Evolutionary conservation across 2,888 invertebrate genomes (phyloP).

Genomic region (Tricholauxania praeusta): DNA sequence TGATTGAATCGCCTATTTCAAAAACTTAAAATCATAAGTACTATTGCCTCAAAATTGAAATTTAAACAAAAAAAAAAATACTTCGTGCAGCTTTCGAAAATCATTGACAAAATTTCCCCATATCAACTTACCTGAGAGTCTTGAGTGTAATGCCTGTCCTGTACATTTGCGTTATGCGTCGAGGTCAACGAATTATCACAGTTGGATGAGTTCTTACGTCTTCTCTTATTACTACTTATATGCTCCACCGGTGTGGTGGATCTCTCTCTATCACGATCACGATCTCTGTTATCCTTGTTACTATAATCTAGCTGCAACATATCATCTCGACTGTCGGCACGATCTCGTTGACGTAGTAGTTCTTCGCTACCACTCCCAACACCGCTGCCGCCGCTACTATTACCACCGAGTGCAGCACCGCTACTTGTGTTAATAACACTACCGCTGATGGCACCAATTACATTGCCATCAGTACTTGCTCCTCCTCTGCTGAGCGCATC

Average conservation of each 20-base stretch:
- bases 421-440: constrained; percentile 41
- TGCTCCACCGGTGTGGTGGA: constrained; percentile 68
- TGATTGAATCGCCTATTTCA: no score
- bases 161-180: constrained; percentile 70
- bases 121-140: constrained; percentile 74
- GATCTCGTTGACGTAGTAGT: constrained; percentile 60
- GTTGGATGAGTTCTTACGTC: constrained; percentile 72
- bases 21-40: no score
- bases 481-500: constrained; percentile 50
- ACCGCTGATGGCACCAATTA: constrained; percentile 30
- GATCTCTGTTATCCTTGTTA: constrained; percentile 66
- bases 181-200: constrained; percentile 75
- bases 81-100: not conserved
- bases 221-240: constrained; percentile 71
- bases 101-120: not conserved
- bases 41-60: no score
- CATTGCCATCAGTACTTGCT: constrained; percentile 9
- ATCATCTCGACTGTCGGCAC: constrained; percentile 67
- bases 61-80: not conserved
- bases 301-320: constrained; percentile 67
- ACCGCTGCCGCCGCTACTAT: constrained; percentile 49
- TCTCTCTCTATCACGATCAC: constrained; percentile 73
- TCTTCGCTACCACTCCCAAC: constrained; percentile 58
- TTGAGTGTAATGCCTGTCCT: constrained; percentile 74
- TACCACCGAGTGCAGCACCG: constrained; percentile 49